phyloP scores from a whole-genome alignment of 2,113 vertebrate genomes.

The Noctilio leporinus region DNA sequence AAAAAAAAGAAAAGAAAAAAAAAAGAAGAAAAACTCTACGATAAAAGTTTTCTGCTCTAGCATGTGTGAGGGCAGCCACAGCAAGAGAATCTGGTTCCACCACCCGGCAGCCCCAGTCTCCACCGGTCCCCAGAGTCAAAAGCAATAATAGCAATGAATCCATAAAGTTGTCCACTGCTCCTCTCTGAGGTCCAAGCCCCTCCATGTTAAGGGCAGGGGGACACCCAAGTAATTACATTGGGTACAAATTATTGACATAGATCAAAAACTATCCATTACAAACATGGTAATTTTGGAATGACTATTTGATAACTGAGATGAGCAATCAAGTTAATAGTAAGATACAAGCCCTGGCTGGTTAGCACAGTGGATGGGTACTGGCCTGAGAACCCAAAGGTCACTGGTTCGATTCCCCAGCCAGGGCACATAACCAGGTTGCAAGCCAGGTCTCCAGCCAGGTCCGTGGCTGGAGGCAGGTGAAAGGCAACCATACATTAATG shows the following conservation, averaged over 20 bases:
- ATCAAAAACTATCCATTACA: background rate
- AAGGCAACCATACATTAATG: no score
- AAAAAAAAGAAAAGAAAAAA: no score
- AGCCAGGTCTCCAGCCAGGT: no score
- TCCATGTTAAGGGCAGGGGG: background rate
- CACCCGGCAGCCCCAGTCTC: background rate
- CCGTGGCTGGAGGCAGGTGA: no score
- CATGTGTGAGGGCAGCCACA: background rate
- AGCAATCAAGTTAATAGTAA: background rate
- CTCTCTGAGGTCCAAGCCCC: background rate
- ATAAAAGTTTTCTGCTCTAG: background rate
- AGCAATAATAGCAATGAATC: background rate
- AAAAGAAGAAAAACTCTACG: background rate
- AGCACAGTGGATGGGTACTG: no score
- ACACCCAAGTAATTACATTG: background rate
- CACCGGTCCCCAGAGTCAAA: background rate
- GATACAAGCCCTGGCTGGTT: no score
- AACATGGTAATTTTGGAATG: background rate
- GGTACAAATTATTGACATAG: background rate
- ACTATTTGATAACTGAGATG: background rate
- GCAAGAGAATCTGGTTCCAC: background rate
- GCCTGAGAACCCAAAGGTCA: no score
- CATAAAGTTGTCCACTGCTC: background rate
- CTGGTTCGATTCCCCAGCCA: no score
- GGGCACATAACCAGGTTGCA: no score